A percentile compares a stretch with the other conserved stretches of the same genome.
phyloP scores from a whole-genome alignment of 2,797 vertebrate species.

The Sebastes steindachneri region DNA sequence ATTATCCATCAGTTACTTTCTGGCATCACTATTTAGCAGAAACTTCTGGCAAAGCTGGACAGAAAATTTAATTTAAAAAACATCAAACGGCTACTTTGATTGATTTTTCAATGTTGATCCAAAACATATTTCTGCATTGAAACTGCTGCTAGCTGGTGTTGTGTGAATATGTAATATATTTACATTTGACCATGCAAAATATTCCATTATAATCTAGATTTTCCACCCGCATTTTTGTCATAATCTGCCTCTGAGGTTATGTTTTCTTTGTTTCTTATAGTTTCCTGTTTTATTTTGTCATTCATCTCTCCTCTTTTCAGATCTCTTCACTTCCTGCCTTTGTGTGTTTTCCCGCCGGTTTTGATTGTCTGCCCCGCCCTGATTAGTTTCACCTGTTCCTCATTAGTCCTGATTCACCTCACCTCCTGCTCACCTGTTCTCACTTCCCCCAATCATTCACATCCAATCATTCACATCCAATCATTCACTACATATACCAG shows the following conservation, averaged over 20 bases:
- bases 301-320: background rate
- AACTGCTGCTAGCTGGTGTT: background rate
- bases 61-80: background rate
- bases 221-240: background rate
- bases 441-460: background rate
- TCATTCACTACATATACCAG: background rate
- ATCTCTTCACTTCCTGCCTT: background rate
- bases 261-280: background rate
- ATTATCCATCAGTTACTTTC: slow-evolving; percentile 11
- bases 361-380: background rate
- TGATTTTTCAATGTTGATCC: slow-evolving; percentile 5
- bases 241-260: background rate
- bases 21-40: background rate
- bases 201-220: background rate
- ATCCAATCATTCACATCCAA: no score
- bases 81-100: background rate
- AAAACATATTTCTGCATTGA: slow-evolving; percentile 28
- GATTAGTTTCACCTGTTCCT: background rate
- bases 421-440: background rate
- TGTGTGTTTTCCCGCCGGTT: background rate
- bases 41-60: background rate
- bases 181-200: background rate
- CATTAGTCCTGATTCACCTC: background rate
- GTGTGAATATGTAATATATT: background rate
- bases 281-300: background rate